Percentiles rank a stretch among this genome's conserved stretches.
Conservation (phyloP, 2,113 vertebrate species). For the Hippocampus barbouri region DNA sequence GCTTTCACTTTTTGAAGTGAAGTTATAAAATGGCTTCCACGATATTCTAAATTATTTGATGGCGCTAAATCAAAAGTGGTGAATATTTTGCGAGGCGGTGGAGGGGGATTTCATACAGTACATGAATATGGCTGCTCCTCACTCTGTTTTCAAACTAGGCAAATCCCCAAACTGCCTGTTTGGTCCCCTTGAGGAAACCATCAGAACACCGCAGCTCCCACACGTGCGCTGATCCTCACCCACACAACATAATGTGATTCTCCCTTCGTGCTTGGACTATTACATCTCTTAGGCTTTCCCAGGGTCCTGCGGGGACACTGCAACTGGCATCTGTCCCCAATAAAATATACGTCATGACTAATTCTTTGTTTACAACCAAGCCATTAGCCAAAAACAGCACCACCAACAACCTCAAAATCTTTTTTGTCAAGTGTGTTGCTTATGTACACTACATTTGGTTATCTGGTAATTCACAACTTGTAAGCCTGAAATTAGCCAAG, state of each 20-base stretch:
- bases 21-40: neutral
- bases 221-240: slow-evolving; percentile 18
- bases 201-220: slow-evolving; percentile 52
- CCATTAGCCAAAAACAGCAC: slow-evolving; percentile 5
- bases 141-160: slow-evolving; percentile 22
- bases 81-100: slow-evolving; percentile 7
- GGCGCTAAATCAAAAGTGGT: slow-evolving; percentile 13
- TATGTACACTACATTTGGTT: neutral
- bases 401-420: neutral
- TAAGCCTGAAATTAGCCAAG: too few species aligned
- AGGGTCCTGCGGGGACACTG: slow-evolving; percentile 32
- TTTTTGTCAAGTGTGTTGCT: neutral
- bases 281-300: slow-evolving; percentile 49
- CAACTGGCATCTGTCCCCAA: slow-evolving; percentile 43
- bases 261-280: slow-evolving; percentile 30
- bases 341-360: slow-evolving; percentile 34
- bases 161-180: slow-evolving; percentile 26
- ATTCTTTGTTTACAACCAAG: slow-evolving; percentile 32
- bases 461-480: neutral
- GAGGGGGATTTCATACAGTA: neutral
- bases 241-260: slow-evolving; percentile 44
- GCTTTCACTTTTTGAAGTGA: neutral
- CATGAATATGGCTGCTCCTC: slow-evolving; percentile 9
- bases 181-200: slow-evolving; percentile 31
- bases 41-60: neutral